phyloP scores from a whole-genome alignment of 2,113 vertebrate genomes.

The Phrynosoma platyrhinos region DNA sequence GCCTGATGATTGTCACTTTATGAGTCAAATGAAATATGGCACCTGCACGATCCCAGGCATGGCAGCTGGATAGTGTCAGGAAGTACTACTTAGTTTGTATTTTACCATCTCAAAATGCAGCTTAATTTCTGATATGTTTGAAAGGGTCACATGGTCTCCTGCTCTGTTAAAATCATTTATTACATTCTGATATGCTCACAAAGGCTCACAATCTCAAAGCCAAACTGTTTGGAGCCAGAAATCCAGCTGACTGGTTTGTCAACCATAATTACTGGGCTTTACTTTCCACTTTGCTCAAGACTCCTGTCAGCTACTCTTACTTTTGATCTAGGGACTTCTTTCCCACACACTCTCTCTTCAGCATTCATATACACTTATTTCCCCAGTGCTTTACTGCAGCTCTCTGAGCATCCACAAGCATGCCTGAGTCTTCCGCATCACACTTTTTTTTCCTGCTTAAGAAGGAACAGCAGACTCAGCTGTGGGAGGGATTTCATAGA shows the following conservation, averaged over 20 bases:
- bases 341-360: background rate
- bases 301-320: constrained; percentile 7
- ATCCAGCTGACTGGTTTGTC: background rate
- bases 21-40: constrained; percentile 12
- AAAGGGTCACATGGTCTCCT: background rate
- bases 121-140: constrained; percentile 1
- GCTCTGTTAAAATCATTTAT: background rate
- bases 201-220: constrained; percentile 7
- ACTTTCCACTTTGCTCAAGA: constrained; percentile 6
- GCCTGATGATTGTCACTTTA: constrained; percentile 20
- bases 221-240: background rate
- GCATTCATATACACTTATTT: constrained; percentile 14
- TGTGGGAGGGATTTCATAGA: background rate
- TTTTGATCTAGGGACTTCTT: background rate
- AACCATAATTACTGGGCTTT: background rate
- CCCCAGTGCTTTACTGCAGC: background rate
- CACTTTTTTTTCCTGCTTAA: background rate
- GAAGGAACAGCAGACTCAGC: constrained; percentile 3
- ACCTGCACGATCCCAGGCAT: background rate
- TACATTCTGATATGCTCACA: constrained; percentile 4
- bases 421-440: background rate
- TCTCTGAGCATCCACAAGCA: constrained; percentile 2
- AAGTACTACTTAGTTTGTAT: background rate
- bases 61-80: constrained; percentile 3
- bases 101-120: background rate